Evolutionary conservation across 2,113 vertebrate species (phyloP).

Genomic region (Callipepla californica): DNA sequence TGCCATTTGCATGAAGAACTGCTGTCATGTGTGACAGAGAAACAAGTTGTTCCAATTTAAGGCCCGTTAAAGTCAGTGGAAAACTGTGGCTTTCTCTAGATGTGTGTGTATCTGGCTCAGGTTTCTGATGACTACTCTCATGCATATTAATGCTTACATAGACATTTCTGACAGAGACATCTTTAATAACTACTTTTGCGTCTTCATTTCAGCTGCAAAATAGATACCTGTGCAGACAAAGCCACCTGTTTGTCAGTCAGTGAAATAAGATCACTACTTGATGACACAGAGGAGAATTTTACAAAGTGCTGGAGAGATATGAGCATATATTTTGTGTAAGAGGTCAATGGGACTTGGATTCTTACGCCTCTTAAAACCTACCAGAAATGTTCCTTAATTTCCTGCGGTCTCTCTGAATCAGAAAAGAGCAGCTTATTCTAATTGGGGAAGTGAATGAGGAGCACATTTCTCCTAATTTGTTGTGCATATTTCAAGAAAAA

Average conservation of each 20-base stretch:
- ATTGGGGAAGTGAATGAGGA: not conserved
- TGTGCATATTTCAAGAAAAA: not conserved
- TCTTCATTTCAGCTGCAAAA: constrained; percentile 7
- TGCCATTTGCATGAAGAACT: not conserved
- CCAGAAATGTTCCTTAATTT: not conserved
- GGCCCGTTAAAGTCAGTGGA: not conserved
- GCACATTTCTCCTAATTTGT: not conserved
- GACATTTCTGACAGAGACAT: not conserved
- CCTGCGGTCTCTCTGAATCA: not conserved
- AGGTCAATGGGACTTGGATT: not conserved
- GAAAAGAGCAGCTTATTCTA: not conserved
- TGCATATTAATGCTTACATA: not conserved
- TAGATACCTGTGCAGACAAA: not conserved
- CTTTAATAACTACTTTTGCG: not conserved
- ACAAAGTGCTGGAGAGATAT: not conserved
- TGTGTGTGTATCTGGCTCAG: not conserved
- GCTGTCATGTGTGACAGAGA: not conserved
- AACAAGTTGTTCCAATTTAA: not conserved
- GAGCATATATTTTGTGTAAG: not conserved
- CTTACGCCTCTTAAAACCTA: not conserved
- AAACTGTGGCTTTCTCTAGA: not conserved
- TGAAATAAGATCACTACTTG: not conserved
- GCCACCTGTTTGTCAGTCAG: not conserved
- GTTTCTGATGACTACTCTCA: not conserved
- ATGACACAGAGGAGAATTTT: not conserved